Conservation (phyloP, 2,888 invertebrate species). For the Eristalis arbustorum region DNA sequence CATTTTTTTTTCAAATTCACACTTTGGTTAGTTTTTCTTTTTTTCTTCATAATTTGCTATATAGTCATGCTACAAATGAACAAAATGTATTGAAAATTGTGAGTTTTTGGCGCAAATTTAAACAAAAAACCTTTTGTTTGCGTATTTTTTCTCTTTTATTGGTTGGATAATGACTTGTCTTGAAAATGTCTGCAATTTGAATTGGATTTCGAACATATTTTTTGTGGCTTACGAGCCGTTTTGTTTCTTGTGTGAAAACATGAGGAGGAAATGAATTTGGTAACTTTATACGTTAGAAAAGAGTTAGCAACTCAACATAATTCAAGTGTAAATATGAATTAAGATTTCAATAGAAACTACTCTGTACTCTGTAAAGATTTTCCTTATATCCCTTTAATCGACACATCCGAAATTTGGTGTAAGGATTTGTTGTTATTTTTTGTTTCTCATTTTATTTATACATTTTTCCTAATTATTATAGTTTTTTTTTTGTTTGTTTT, state of each 20-base stretch:
- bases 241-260: slow-evolving; percentile 33
- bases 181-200: slow-evolving; percentile 40
- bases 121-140: slow-evolving; percentile 56
- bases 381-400: slow-evolving; percentile 27
- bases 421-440: slow-evolving; percentile 37
- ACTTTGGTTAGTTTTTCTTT: slow-evolving; percentile 66
- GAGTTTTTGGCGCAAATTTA: slow-evolving; percentile 41
- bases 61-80: slow-evolving; percentile 57
- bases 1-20: slow-evolving; percentile 66
- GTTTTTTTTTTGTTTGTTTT: slow-evolving; percentile 14
- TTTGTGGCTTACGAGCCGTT: slow-evolving; percentile 10
- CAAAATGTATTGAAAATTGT: slow-evolving; percentile 52
- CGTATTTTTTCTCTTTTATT: slow-evolving; percentile 26
- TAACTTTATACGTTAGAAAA: slow-evolving; percentile 37
- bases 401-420: slow-evolving; percentile 50
- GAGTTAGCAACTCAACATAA: slow-evolving; percentile 38
- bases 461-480: slow-evolving; percentile 57
- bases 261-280: slow-evolving; percentile 3
- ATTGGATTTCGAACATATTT: slow-evolving; percentile 10
- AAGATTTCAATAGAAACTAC: slow-evolving; percentile 54
- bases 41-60: slow-evolving; percentile 24
- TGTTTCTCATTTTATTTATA: slow-evolving; percentile 50
- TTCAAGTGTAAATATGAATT: slow-evolving; percentile 56
- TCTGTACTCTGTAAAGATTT: slow-evolving; percentile 44
- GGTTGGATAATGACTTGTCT: slow-evolving; percentile 21